Conservation (phyloP, 2,113 vertebrate genomes). For the Amazona vittata region DNA sequence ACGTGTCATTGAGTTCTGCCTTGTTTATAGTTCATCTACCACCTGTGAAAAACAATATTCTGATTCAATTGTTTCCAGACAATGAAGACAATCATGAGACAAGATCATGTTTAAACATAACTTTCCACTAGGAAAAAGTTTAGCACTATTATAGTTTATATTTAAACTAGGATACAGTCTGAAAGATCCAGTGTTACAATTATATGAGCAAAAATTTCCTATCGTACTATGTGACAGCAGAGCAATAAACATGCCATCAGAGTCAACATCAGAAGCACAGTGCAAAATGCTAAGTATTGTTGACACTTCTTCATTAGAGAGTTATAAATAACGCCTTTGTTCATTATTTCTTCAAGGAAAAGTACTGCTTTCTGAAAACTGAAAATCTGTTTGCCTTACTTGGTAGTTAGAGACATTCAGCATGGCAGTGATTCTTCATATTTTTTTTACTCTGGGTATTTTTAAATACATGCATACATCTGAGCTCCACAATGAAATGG, state of each 20-base stretch:
- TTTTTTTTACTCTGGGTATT: neutral
- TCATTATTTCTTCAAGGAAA: slow-evolving; percentile 18
- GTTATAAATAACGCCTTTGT: slow-evolving; percentile 38
- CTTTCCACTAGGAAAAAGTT: slow-evolving; percentile 18
- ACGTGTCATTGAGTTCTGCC: neutral
- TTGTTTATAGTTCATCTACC: neutral
- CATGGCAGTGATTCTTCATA: neutral
- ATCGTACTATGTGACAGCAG: neutral
- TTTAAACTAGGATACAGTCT: neutral
- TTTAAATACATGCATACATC: neutral
- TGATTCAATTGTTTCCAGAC: slow-evolving; percentile 2
- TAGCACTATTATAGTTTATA: slow-evolving; percentile 9
- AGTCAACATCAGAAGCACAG: neutral
- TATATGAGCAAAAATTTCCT: slow-evolving; percentile 33
- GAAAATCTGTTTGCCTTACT: slow-evolving; percentile 29
- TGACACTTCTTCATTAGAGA: neutral
- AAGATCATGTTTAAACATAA: neutral
- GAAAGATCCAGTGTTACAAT: neutral
- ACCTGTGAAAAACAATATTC: slow-evolving; percentile 23
- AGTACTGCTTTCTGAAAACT: neutral
- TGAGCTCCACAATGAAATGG: neutral
- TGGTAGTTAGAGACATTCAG: neutral
- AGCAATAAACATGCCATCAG: neutral
- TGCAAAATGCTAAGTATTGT: neutral
- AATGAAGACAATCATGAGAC: neutral